Conservation (phyloP, 23 tunicate genomes). For the Styela clava region DNA sequence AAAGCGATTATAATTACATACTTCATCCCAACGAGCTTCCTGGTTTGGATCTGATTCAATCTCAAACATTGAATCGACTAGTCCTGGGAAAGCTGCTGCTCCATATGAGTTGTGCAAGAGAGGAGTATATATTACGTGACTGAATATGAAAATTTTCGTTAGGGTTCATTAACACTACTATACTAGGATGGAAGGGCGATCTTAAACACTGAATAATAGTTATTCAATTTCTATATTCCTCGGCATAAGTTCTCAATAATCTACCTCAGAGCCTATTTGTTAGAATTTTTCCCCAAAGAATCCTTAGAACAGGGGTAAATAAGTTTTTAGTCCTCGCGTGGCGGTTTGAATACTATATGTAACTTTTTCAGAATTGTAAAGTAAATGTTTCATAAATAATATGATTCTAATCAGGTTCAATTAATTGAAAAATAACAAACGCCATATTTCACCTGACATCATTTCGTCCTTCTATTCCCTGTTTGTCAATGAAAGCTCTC, state of each 20-base stretch:
- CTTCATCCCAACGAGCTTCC: slow-evolving; percentile 13
- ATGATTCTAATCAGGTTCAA: not conserved
- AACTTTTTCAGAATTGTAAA: too few relatives aligned
- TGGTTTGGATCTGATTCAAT: not conserved
- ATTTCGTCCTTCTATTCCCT: slow-evolving; percentile 52
- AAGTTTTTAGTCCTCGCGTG: too few relatives aligned
- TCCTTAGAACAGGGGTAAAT: too few relatives aligned
- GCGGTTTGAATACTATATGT: too few relatives aligned
- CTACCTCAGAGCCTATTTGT: too few relatives aligned
- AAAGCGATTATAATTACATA: not conserved
- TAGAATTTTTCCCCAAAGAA: too few relatives aligned
- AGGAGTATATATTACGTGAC: slow-evolving; percentile 39
- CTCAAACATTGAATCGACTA: slow-evolving; percentile 47
- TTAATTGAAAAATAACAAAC: not conserved
- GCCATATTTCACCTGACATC: slow-evolving; percentile 45
- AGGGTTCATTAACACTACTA: too few relatives aligned
- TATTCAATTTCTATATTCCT: too few relatives aligned
- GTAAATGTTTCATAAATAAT: too few relatives aligned
- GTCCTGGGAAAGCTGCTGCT: slow-evolving; percentile 31
- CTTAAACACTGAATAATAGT: too few relatives aligned
- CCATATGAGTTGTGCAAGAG: slow-evolving; percentile 36
- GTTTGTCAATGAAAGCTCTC: slow-evolving; percentile 64
- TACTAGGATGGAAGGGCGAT: too few relatives aligned
- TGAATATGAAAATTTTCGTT: not conserved
- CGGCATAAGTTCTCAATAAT: too few relatives aligned